Percentiles rank a stretch among this genome's conserved stretches.
Conservation (phyloP, 2,888 invertebrate genomes). For the Drosophila meridionalis region DNA sequence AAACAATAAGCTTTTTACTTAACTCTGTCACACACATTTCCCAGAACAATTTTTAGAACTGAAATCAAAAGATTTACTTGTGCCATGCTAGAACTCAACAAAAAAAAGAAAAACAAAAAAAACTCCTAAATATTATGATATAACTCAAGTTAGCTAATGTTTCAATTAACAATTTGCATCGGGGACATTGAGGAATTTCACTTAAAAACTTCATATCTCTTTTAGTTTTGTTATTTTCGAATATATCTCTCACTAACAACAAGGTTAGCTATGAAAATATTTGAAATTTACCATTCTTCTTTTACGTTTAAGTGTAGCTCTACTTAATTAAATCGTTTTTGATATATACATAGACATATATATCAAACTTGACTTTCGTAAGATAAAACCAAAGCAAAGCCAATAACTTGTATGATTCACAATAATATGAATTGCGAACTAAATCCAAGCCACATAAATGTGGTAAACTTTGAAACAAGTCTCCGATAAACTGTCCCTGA, state of each 20-base stretch:
- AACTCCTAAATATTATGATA: conserved; percentile 11
- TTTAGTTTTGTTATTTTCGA: not conserved
- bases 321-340: not conserved
- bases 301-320: not conserved
- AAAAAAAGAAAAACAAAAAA: not conserved
- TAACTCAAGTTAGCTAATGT: conserved; percentile 22
- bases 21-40: conserved; percentile 15
- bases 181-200: conserved; percentile 5
- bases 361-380: not conserved
- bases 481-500: conserved; percentile 10
- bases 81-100: conserved; percentile 41
- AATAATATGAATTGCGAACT: not conserved
- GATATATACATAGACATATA: not conserved
- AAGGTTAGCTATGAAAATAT: conserved; percentile 6
- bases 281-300: not conserved
- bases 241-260: not conserved
- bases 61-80: conserved; percentile 44
- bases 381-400: not conserved
- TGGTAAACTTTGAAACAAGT: conserved; percentile 2
- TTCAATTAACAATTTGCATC: conserved; percentile 12
- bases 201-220: not conserved
- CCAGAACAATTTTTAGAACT: conserved; percentile 37
- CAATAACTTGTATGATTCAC: conserved; percentile 4
- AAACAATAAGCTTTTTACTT: conserved; percentile 26
- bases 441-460: conserved; percentile 1